phyloP scores from a whole-genome alignment of 2,113 vertebrate genomes.

The Neopipo cinnamomea region DNA sequence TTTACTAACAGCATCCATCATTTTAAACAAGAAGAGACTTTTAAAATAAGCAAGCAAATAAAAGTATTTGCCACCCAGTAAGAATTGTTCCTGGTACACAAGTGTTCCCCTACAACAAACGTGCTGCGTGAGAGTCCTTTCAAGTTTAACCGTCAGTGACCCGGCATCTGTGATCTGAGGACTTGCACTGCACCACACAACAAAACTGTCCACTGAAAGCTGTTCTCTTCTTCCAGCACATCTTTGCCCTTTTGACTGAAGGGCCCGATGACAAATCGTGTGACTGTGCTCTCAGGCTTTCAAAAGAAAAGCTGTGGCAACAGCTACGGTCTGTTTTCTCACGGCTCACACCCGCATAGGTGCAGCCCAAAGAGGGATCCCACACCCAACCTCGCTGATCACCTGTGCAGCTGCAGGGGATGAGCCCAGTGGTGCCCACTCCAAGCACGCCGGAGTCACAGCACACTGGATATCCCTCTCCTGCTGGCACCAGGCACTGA shows the following conservation, averaged over 20 bases:
- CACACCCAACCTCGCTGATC: accelerated
- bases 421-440: background rate
- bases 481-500: background rate
- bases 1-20: background rate
- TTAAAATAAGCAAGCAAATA: slow-evolving; percentile 4
- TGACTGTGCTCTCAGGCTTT: background rate
- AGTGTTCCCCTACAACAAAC: background rate
- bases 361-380: background rate
- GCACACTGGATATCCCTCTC: background rate
- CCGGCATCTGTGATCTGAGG: background rate
- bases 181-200: background rate
- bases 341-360: background rate
- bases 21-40: slow-evolving; percentile 42
- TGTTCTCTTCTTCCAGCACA: background rate
- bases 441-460: accelerated
- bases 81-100: background rate
- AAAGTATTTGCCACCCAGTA: background rate
- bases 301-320: background rate
- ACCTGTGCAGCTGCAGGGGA: accelerated
- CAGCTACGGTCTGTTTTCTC: background rate
- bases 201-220: background rate
- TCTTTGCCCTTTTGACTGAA: slow-evolving; percentile 23
- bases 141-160: slow-evolving; percentile 2
- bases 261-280: background rate
- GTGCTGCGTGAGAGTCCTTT: background rate